Percentiles rank a stretch among this genome's conserved stretches.
Conservation (phyloP, 1,140 invertebrate genomes). For the Euglossa dilemma region DNA sequence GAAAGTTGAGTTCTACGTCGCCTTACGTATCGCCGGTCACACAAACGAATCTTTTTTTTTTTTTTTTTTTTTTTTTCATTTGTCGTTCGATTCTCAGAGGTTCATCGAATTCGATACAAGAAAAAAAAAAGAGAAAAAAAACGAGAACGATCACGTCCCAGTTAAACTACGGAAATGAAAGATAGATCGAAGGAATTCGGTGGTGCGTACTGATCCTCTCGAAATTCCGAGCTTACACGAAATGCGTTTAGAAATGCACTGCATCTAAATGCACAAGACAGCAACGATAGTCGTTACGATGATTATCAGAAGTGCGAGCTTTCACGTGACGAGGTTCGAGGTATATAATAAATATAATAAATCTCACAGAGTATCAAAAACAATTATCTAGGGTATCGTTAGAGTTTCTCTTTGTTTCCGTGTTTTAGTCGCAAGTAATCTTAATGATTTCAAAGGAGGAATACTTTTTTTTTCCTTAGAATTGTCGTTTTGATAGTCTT, state of each 20-base stretch:
- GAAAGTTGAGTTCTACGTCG: constrained; percentile 1
- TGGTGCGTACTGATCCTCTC: no score
- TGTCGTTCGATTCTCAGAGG: neutral
- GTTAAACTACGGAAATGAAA: constrained; percentile 4
- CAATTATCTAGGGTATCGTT: constrained; percentile 37
- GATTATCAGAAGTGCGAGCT: constrained; percentile 2
- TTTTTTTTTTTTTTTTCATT: no score
- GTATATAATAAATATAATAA: constrained; percentile 58
- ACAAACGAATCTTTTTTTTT: neutral
- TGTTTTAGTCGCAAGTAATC: neutral
- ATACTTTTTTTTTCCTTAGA: neutral
- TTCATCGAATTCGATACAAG: neutral
- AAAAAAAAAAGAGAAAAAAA: neutral
- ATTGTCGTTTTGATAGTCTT: constrained; percentile 43
- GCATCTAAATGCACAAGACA: constrained; percentile 42
- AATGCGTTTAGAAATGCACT: constrained; percentile 40
- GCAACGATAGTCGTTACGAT: constrained; percentile 14
- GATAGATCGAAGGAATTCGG: neutral
- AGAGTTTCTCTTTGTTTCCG: neutral
- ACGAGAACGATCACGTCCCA: neutral
- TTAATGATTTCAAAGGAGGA: constrained; percentile 8
- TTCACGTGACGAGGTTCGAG: constrained; percentile 26
- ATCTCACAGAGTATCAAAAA: constrained; percentile 64
- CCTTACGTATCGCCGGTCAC: constrained; percentile 40
- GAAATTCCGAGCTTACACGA: constrained; percentile 21